Evolutionary conservation across 2,888 invertebrate species (phyloP).

Genomic region (Mylabris sibirica): DNA sequence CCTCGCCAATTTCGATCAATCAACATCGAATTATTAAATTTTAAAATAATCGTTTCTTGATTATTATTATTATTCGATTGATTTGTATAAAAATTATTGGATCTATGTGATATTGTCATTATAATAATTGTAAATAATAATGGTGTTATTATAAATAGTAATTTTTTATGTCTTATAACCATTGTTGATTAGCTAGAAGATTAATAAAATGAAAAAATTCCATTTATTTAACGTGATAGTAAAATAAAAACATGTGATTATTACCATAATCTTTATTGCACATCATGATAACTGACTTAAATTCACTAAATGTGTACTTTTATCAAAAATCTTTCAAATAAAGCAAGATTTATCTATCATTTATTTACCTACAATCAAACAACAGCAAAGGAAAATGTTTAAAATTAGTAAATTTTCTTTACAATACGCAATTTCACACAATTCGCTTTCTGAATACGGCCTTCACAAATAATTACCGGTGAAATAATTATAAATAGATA

Average conservation of each 20-base stretch:
- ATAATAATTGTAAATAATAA: neutral
- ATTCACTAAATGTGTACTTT: too few species aligned
- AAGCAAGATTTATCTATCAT: too few species aligned
- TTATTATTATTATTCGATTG: neutral
- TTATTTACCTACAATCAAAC: too few species aligned
- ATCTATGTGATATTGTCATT: neutral
- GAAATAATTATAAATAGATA: neutral
- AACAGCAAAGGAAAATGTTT: neutral
- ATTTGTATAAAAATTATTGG: neutral
- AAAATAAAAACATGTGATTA: neutral
- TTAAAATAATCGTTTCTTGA: neutral
- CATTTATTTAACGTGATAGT: too few species aligned
- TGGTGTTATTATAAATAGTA: neutral
- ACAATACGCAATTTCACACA: neutral
- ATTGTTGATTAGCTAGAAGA: neutral
- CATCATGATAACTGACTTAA: neutral
- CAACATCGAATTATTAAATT: neutral
- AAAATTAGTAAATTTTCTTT: neutral
- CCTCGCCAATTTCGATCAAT: conserved; percentile 22
- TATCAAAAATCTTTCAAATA: too few species aligned
- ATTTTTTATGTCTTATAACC: neutral
- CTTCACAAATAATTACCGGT: neutral
- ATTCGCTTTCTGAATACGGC: neutral
- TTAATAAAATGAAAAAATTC: too few species aligned
- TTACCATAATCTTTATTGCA: conserved; percentile 4